phyloP scores from a whole-genome alignment of 1,140 invertebrate genomes.

The Drosophila simulans region DNA sequence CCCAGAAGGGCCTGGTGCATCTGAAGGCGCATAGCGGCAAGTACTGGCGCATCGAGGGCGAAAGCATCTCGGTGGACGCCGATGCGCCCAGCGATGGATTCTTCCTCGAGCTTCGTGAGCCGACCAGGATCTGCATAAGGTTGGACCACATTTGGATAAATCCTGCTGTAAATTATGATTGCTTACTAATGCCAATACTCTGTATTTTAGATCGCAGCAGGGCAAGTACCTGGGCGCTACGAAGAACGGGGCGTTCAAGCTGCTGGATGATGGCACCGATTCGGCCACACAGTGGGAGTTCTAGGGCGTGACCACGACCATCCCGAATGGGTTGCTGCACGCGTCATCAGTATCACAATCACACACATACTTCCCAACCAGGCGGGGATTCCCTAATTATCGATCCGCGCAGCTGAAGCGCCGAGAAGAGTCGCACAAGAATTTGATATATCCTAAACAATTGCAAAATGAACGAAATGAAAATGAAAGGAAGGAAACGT shows the following conservation, averaged over 20 bases:
- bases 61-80: conserved; percentile 94
- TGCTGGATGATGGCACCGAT: conserved; percentile 91
- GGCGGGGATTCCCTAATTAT: conserved; percentile 13
- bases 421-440: conserved; percentile 37
- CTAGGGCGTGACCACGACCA: conserved; percentile 85
- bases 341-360: conserved; percentile 49
- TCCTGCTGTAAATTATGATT: not conserved
- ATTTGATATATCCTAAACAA: conserved; percentile 37
- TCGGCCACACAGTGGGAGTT: conserved; percentile 97
- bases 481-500: conserved; percentile 1
- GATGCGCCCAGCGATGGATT: conserved; percentile 93
- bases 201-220: conserved; percentile 78
- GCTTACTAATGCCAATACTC: not conserved
- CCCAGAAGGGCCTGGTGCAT: conserved; percentile 94
- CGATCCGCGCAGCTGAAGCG: conserved; percentile 19
- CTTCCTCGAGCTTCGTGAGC: conserved; percentile 95
- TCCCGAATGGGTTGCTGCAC: not conserved
- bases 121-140: conserved; percentile 95
- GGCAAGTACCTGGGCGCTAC: conserved; percentile 95
- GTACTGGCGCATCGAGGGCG: conserved; percentile 95
- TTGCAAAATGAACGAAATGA: conserved; percentile 7
- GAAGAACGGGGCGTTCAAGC: conserved; percentile 96
- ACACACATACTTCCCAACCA: conserved; percentile 36
- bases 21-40: conserved; percentile 98
- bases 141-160: conserved; percentile 6